Base-by-base conservation (phyloP, 2,797 vertebrate genomes). In the Intellagama lesueurii region DNA sequence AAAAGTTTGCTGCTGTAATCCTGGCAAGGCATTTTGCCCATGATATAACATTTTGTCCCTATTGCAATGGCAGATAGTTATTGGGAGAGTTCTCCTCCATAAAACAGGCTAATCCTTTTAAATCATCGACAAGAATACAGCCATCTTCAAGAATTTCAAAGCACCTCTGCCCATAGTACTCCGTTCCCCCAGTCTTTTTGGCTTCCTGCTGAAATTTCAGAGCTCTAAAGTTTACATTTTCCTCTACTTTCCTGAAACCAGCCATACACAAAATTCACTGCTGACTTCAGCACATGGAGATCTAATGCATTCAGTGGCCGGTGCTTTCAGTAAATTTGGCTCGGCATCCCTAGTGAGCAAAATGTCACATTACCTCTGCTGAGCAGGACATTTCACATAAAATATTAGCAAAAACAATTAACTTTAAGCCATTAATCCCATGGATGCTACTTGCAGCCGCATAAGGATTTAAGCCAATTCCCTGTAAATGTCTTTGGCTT, bases 351-450 rank as follows among this genome's bases (percentile, higher is more conserved):
- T 88, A 92, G 91, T 91, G 95, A 96, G 91, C 88, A 95, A 96
- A 96, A 97, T 96, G 96, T 96, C 94, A 95, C 93, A 95, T 96
- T 96, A 95, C 92, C 91, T 96, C 93, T 95, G 90, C 95, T 92
- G 91, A 96, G 87, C 91, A 95, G 95, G 94, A 95, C 90, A 96
- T 95, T 96, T 97, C 95, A 96, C 96, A 96, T 96, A 96, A 97
- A 97, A 96, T 94, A 96, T 96, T 96, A 96, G 91, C 95, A 96
- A 96, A 96, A 97, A 89, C 96, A 96, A 97, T 97, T 97, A 97
- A 94, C 91, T 96, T 95, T 93, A 96, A 96, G 91, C 92, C 92
- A 95, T 96, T 97, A 96, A 97, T 96, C 91, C 93, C 87, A 89
- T 80, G 44, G 86, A 96, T 96, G 93, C 94, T 94, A 93, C 89